phyloP scores from a whole-genome alignment of 2,113 vertebrate species.

The Malaclemys terrapin region DNA sequence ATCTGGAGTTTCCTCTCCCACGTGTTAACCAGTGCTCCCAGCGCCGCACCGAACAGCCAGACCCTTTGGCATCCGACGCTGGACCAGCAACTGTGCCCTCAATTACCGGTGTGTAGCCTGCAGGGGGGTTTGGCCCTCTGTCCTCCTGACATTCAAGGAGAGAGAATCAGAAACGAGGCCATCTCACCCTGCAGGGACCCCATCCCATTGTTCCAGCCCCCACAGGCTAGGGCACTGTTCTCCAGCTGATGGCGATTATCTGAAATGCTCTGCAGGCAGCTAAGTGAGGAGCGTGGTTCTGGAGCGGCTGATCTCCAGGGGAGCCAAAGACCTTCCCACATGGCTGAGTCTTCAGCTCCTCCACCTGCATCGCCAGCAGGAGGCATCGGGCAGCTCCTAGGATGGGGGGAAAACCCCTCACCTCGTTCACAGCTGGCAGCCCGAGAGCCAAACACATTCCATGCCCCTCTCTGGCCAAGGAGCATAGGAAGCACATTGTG shows the following conservation, averaged over 20 bases:
- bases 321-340: neutral
- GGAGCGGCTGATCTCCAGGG: neutral
- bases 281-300: neutral
- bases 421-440: neutral
- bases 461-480: neutral
- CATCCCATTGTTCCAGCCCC: neutral
- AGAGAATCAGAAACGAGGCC: neutral
- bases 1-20: too few species aligned
- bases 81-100: too few species aligned
- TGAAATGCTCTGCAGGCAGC: neutral
- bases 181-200: neutral
- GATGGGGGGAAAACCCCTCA: neutral
- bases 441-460: neutral
- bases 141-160: neutral
- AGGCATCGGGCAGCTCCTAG: neutral
- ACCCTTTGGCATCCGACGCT: too few species aligned
- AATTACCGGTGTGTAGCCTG: too few species aligned
- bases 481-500: neutral
- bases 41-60: too few species aligned
- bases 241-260: neutral
- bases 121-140: neutral
- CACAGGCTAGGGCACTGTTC: neutral
- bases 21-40: too few species aligned
- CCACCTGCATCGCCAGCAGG: neutral
- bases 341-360: neutral